phyloP scores from a whole-genome alignment of 2,888 invertebrate species.

The Myathropa florea region DNA sequence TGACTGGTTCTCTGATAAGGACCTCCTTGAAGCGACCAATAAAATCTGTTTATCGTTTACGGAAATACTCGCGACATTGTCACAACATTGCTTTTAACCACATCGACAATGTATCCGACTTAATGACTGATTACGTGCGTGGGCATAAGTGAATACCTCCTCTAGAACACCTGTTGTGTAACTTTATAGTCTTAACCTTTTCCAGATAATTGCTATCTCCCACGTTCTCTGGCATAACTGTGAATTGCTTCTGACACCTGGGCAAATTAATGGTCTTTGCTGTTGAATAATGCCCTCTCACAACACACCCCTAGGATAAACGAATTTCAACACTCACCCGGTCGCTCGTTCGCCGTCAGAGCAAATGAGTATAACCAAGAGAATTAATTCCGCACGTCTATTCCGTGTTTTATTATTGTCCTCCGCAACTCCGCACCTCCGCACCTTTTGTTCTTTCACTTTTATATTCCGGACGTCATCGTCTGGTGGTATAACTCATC shows the following conservation, averaged over 20 bases:
- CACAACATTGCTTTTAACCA: background rate
- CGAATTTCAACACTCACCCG: constrained; percentile 35
- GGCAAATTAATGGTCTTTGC: constrained; percentile 43
- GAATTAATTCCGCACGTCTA: constrained; percentile 50
- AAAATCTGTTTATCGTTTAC: background rate
- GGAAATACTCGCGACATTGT: background rate
- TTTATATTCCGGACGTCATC: constrained; percentile 6
- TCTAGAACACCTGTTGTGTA: background rate
- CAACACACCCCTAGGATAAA: constrained; percentile 14
- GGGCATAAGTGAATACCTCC: background rate
- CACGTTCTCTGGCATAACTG: background rate
- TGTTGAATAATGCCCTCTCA: constrained; percentile 37
- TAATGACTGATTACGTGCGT: background rate
- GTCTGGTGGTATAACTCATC: constrained; percentile 8
- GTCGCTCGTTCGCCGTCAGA: constrained; percentile 1
- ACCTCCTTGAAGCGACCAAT: background rate
- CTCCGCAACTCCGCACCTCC: background rate
- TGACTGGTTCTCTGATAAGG: too few species aligned
- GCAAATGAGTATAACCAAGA: constrained; percentile 30
- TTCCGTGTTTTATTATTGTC: constrained; percentile 40
- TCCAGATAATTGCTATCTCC: constrained; percentile 14
- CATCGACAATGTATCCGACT: background rate
- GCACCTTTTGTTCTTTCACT: constrained; percentile 22
- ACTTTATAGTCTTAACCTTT: constrained; percentile 21
- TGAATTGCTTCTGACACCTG: constrained; percentile 29